Percentiles rank a stretch among this genome's conserved stretches.
phyloP scores from a whole-genome alignment of 2,888 invertebrate species.

The Macrophya annulata region DNA sequence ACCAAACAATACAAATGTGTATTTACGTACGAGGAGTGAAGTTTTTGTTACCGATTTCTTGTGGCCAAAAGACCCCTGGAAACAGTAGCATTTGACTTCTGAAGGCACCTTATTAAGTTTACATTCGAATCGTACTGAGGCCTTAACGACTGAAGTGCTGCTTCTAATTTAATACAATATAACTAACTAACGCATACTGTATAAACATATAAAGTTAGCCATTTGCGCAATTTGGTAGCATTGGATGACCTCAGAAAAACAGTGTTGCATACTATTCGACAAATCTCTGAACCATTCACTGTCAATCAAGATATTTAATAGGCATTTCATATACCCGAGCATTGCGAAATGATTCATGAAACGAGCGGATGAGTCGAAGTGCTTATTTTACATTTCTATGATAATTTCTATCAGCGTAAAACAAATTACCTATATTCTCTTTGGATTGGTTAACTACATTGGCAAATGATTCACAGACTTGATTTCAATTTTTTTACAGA shows the following conservation, averaged over 20 bases:
- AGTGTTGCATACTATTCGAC: neutral
- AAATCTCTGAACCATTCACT: neutral
- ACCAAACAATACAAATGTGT: neutral
- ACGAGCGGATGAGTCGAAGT: neutral
- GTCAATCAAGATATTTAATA: neutral
- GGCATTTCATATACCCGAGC: neutral
- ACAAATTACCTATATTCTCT: neutral
- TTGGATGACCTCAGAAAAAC: neutral
- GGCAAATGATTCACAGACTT: neutral
- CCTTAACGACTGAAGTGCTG: neutral
- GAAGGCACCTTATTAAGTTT: neutral
- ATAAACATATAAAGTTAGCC: neutral
- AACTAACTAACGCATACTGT: neutral
- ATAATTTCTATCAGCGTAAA: neutral
- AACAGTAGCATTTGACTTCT: neutral
- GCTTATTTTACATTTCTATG: neutral
- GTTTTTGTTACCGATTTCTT: neutral
- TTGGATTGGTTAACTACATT: neutral
- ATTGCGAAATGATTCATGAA: neutral
- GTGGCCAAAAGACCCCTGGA: neutral
- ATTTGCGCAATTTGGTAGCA: neutral
- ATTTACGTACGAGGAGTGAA: neutral
- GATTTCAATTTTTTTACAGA: neutral
- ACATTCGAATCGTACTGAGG: neutral
- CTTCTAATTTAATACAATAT: neutral